These are phyloP conservation scores for Syngnathus typhle DNA, from an alignment of 2,113 vertebrate species.

Conservation along the genomic window DNA sequence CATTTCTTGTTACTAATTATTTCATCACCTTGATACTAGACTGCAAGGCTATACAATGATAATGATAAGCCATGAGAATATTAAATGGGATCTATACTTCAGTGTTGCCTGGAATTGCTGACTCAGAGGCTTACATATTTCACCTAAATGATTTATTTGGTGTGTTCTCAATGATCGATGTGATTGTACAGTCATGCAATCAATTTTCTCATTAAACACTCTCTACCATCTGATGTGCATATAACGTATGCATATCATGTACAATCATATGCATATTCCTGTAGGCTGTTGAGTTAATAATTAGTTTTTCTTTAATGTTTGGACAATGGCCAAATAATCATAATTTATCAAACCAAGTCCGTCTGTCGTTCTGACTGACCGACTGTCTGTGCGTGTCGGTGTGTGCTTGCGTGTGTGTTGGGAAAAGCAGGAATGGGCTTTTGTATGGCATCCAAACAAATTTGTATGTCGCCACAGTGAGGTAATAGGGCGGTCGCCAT, in stretches of 20 bases:
- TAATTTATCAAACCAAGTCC: background rate
- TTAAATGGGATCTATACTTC: background rate
- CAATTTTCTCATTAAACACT: conserved; percentile 10
- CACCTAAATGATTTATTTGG: conserved; percentile 25
- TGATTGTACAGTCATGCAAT: conserved; percentile 24
- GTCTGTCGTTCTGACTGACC: background rate
- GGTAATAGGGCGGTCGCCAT: conserved; percentile 20
- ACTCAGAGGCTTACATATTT: conserved; percentile 15
- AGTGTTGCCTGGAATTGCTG: background rate
- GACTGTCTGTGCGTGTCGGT: background rate
- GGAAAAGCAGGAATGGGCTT: conserved; percentile 3
- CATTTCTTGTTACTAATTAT: background rate
- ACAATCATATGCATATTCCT: background rate
- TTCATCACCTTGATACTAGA: background rate
- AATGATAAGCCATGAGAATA: background rate
- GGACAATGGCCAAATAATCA: conserved; percentile 10
- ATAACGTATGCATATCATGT: conserved; percentile 5
- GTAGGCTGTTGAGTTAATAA: conserved; percentile 24
- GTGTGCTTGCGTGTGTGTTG: background rate
- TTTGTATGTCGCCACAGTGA: conserved; percentile 30
- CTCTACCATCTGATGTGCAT: background rate
- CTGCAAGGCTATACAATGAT: background rate
- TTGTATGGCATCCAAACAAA: conserved; percentile 25
- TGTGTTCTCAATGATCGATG: conserved; percentile 20
- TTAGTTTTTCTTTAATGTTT: conserved; percentile 17